Conservation (phyloP, 2,888 invertebrate genomes). For the Brenthis hecate region DNA sequence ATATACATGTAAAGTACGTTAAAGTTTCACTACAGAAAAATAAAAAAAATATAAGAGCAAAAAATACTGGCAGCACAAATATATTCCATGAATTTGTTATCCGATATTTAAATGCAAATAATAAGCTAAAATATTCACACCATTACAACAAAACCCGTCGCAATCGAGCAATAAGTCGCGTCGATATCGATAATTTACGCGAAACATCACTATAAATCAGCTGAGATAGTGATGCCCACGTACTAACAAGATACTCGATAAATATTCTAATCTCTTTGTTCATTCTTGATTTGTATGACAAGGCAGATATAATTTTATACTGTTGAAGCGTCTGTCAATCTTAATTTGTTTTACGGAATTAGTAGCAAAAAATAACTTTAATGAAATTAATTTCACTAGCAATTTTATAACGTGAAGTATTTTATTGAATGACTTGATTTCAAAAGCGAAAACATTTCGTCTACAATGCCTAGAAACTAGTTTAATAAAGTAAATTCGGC, state of each 20-base stretch:
- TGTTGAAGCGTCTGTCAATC: background rate
- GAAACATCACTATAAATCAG: constrained; percentile 78
- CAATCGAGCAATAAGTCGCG: constrained; percentile 46
- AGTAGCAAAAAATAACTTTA: too few species aligned
- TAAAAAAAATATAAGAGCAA: background rate
- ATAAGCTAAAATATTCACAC: constrained; percentile 47
- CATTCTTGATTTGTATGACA: background rate
- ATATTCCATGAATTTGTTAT: constrained; percentile 29
- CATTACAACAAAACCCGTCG: constrained; percentile 51
- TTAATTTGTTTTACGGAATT: too few species aligned
- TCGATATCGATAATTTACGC: constrained; percentile 76
- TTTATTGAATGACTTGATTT: too few species aligned
- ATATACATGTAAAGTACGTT: too few species aligned
- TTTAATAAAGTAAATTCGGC: too few species aligned
- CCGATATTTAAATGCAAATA: constrained; percentile 47
- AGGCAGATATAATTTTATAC: constrained; percentile 1
- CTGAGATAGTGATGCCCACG: constrained; percentile 79
- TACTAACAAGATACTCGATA: constrained; percentile 69
- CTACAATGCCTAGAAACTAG: too few species aligned
- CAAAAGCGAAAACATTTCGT: too few species aligned
- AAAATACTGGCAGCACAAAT: background rate
- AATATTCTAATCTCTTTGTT: constrained; percentile 64
- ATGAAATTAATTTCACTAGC: too few species aligned
- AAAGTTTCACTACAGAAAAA: background rate
- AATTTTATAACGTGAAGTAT: too few species aligned